Conservation (phyloP, 2,797 vertebrate species). For the Cirrhinus mrigala region DNA sequence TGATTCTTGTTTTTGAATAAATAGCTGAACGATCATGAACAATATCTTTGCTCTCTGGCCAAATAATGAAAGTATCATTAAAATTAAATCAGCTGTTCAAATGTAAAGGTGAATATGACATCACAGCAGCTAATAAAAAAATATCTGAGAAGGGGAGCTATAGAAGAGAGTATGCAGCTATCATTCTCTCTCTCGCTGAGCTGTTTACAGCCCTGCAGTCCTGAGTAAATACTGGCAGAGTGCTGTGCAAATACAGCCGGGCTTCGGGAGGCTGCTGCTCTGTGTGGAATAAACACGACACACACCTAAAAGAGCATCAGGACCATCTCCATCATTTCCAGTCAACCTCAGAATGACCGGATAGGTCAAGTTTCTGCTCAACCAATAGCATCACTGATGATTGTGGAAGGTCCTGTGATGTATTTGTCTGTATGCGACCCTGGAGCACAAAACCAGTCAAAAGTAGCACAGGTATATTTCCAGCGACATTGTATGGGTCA, state of each 20-base stretch:
- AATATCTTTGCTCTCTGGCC: background rate
- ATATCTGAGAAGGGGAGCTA: background rate
- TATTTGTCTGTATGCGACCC: background rate
- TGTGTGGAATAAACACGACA: slow-evolving; percentile 42
- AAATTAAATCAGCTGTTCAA: background rate
- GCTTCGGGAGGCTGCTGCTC: slow-evolving; percentile 71
- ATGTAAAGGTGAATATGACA: background rate
- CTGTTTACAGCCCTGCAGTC: slow-evolving; percentile 73
- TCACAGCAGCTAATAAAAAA: background rate
- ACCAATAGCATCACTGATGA: background rate
- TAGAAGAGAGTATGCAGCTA: background rate
- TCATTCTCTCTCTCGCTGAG: background rate
- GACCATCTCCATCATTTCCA: background rate
- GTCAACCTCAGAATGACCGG: background rate
- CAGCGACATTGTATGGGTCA: too few relatives aligned
- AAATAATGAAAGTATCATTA: background rate
- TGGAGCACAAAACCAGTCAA: too few relatives aligned
- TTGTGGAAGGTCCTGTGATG: background rate
- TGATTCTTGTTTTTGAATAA: background rate
- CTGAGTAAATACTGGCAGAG: slow-evolving; percentile 79
- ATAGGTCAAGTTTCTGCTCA: background rate
- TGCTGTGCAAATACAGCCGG: slow-evolving; percentile 79
- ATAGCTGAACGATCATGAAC: background rate
- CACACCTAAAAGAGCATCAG: background rate
- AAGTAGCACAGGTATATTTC: too few relatives aligned